Conservation (phyloP, 2,797 vertebrate species). For the Pangasius sanitwongsei region DNA sequence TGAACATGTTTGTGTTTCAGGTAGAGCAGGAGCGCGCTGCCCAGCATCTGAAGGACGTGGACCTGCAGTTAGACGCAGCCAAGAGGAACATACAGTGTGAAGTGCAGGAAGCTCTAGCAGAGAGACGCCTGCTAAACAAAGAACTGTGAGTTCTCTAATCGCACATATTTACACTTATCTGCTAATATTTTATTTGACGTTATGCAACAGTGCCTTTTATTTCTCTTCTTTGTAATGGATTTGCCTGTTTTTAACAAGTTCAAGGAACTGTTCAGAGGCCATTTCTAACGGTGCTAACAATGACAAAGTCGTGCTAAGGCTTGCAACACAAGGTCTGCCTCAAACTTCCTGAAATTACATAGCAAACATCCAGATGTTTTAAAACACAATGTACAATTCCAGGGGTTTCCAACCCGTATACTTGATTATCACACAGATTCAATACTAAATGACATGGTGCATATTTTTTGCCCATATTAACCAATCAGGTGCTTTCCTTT, state of each 20-base stretch:
- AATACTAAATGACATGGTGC: background rate
- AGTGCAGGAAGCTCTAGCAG: constrained; percentile 64
- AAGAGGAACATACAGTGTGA: constrained; percentile 65
- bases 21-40: constrained; percentile 67
- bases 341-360: background rate
- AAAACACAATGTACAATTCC: background rate
- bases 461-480: background rate
- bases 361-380: background rate
- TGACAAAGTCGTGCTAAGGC: background rate
- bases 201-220: no score
- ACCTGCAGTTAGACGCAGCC: constrained; percentile 68
- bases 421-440: background rate
- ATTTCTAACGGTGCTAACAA: background rate
- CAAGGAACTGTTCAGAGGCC: background rate
- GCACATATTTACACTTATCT: background rate
- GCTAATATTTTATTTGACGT: background rate
- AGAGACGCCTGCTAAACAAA: constrained; percentile 66
- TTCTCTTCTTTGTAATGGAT: no score
- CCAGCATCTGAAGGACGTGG: constrained; percentile 71
- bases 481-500: background rate
- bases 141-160: constrained; percentile 69
- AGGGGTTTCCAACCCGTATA: background rate
- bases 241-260: no score
- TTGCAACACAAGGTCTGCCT: background rate
- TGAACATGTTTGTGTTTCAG: constrained; percentile 56